Conservation (phyloP, 2,113 vertebrate genomes). For the Triplophysa siluroides region DNA sequence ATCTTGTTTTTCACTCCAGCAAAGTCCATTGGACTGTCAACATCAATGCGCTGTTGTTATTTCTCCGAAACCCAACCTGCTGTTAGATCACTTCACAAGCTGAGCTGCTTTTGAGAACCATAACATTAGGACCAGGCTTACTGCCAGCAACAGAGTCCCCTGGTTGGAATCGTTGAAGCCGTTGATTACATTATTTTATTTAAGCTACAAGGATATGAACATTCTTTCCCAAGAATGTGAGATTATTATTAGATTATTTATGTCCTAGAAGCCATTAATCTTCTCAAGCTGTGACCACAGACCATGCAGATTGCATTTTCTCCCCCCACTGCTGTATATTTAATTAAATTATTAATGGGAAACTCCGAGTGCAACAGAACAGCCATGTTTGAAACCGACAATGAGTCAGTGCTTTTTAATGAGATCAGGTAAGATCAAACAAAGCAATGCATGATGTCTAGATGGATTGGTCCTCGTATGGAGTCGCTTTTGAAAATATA, state of each 20-base stretch:
- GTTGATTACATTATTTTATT: constrained; percentile 22
- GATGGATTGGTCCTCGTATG: background rate
- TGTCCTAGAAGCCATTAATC: constrained; percentile 34
- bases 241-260: constrained; percentile 37
- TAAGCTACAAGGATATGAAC: constrained; percentile 16
- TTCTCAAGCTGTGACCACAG: constrained; percentile 36
- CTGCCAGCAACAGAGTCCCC: constrained; percentile 1
- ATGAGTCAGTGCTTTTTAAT: constrained; percentile 4
- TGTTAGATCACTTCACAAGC: constrained; percentile 23
- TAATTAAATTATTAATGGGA: constrained; percentile 29
- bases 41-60: constrained; percentile 22
- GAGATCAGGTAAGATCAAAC: background rate
- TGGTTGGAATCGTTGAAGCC: background rate
- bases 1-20: too few relatives aligned
- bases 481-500: too few relatives aligned
- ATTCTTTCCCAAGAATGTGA: constrained; percentile 19
- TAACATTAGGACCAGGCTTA: background rate
- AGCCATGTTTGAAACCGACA: constrained; percentile 4
- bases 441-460: background rate
- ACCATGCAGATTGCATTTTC: constrained; percentile 44
- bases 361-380: background rate
- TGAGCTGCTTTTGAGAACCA: constrained; percentile 27
- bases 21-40: background rate
- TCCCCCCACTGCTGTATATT: constrained; percentile 27
- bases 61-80: constrained; percentile 17